Percentiles rank a stretch among this genome's conserved stretches.
Conservation (phyloP, 2,888 invertebrate species). For the Dryadula phaetusa region DNA sequence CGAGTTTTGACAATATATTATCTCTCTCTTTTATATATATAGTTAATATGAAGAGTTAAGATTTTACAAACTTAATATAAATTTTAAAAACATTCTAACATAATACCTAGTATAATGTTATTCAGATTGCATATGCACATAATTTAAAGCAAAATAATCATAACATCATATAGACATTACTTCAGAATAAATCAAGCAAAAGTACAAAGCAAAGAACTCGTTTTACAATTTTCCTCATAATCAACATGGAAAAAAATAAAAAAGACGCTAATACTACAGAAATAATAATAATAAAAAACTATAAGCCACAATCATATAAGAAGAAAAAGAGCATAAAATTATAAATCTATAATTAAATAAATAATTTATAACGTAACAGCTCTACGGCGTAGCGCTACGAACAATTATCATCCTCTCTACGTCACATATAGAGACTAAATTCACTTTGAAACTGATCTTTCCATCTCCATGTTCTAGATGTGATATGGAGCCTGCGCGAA, state of each 20-base stretch:
- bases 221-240: too few relatives aligned
- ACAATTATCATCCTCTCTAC: not conserved
- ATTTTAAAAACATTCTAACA: too few relatives aligned
- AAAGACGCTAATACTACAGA: not conserved
- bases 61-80: too few relatives aligned
- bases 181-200: too few relatives aligned
- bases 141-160: too few relatives aligned
- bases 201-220: too few relatives aligned
- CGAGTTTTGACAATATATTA: too few relatives aligned
- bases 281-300: not conserved
- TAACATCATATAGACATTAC: too few relatives aligned
- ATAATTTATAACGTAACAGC: conserved; percentile 41
- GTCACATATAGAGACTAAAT: not conserved
- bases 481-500: conserved; percentile 24
- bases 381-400: conserved; percentile 38
- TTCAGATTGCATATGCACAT: too few relatives aligned
- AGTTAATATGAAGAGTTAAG: too few relatives aligned
- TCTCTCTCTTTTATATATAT: too few relatives aligned
- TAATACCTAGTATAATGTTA: too few relatives aligned
- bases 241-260: not conserved
- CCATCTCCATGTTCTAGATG: conserved; percentile 21
- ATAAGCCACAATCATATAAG: not conserved
- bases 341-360: conserved; percentile 39
- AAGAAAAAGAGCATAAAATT: conserved; percentile 1
- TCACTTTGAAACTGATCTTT: not conserved